Evolutionary conservation across 2,113 vertebrate species (phyloP), one percentile per base, ranked within the genome.

Genomic region (Tor tambroides): DNA sequence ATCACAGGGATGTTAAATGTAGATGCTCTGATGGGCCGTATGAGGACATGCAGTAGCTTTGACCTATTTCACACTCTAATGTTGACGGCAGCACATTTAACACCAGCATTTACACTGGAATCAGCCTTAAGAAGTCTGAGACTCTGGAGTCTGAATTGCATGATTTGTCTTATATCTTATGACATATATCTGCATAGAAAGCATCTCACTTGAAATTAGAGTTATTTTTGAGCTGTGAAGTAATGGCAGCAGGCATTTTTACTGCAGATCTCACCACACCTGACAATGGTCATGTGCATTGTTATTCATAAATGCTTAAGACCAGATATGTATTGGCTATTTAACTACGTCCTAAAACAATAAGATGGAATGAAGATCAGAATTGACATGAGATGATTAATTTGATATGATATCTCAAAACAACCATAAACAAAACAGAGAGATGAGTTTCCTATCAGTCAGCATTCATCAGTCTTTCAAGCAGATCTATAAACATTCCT

Each of bases 401-500:
- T 77, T n/a, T 19, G 14, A 49, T 19, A 28, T 49, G 3, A 1
- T 79, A 78, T 78, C 46, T 30, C 26, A 54, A 54, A 54, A 79
- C 28, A 23, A 35, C 17, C 28, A 79, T 32, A 79, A 79, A 79
- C 76, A 79, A 79, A 35, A 23, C 76, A 32, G 49, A 9, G 28
- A 32, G 26, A 43, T 41, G 35, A 74, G 35, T 38, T 41, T 41
- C 9, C 35, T 19, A 41, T 41, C 71, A 23, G 46, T 79, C 76
- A 56, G 26, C 76, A 54, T 28, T 78, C 46, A 54, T 30, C 19
- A 21, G 17, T 54, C 49, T 30, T 51, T 26, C 9, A 30, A 6
- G 76, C 28, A 79, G 49, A 35, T 79, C 10, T 56, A 54, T 21
- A 32, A 79, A 32, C 49, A 56, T 79, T 56, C 76, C 28, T 79